Conservation (phyloP, 1,140 invertebrate genomes). For the Zaprionus lachaisei region DNA sequence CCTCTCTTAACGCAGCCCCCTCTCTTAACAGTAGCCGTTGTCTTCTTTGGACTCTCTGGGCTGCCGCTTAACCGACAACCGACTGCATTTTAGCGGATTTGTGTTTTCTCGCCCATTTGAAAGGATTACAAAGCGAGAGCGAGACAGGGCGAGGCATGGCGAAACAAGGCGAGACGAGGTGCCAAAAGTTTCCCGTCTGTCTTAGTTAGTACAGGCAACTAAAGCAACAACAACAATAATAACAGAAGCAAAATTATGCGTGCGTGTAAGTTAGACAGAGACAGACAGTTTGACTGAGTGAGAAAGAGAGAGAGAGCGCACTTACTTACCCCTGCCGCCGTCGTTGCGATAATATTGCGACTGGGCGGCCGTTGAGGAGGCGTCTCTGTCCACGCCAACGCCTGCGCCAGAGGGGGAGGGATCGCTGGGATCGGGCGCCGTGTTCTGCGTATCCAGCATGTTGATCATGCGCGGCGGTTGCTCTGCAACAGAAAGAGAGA, state of each 20-base stretch:
- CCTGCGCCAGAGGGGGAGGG: conserved; percentile 11
- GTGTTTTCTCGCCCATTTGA: conserved; percentile 81
- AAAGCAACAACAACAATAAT: conserved; percentile 25
- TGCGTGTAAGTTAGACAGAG: conserved; percentile 35
- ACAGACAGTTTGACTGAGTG: conserved; percentile 52
- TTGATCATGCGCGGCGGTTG: conserved; percentile 79
- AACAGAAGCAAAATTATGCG: conserved; percentile 5
- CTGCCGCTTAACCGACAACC: conserved; percentile 64
- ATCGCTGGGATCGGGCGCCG: conserved; percentile 78
- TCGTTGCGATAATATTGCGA: conserved; percentile 73
- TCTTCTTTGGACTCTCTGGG: conserved; percentile 24
- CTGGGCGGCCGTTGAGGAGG: conserved; percentile 60
- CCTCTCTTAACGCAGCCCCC: neutral
- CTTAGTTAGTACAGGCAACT: conserved; percentile 39
- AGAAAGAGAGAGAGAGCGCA: conserved; percentile 54
- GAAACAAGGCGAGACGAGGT: conserved; percentile 37
- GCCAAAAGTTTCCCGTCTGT: conserved; percentile 42
- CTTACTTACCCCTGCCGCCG: conserved; percentile 84
- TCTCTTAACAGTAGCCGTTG: conserved; percentile 24
- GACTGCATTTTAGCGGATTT: conserved; percentile 80
- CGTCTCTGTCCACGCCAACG: conserved; percentile 37
- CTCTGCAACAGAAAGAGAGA: conserved; percentile 48
- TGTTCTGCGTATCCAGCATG: conserved; percentile 83
- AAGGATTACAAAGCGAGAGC: conserved; percentile 69
- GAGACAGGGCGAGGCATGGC: conserved; percentile 30